A percentile compares a stretch with the other conserved stretches of the same genome.
Evolutionary conservation across 2,888 invertebrate genomes (phyloP).

Genomic region (Arge pagana): DNA sequence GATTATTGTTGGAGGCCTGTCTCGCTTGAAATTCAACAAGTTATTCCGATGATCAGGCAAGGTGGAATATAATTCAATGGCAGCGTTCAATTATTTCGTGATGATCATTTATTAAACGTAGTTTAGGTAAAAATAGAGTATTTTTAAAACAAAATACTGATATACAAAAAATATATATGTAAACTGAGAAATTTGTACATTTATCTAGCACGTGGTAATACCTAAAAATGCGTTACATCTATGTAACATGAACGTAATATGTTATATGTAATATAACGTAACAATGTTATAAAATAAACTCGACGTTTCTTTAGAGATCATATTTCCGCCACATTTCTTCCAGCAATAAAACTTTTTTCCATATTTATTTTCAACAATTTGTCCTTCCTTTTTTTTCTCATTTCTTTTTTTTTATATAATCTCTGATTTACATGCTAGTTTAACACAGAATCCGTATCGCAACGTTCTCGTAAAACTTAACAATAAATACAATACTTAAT

Average conservation of each 20-base stretch:
- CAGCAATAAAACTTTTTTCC: conserved; percentile 20
- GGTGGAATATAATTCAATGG: too few species aligned
- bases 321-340: conserved; percentile 34
- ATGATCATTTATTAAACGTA: conserved; percentile 21
- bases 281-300: conserved; percentile 44
- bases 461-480: too few species aligned
- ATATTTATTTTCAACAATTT: conserved; percentile 19
- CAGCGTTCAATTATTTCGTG: conserved; percentile 14
- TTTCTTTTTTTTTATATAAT: conserved; percentile 23
- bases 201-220: conserved; percentile 42
- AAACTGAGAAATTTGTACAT: conserved; percentile 51
- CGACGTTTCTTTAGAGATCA: conserved; percentile 48
- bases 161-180: conserved; percentile 39
- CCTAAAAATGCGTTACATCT: too few species aligned
- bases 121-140: conserved; percentile 40
- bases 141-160: conserved; percentile 58
- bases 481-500: too few species aligned
- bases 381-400: conserved; percentile 18
- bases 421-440: conserved; percentile 14
- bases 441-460: too few species aligned
- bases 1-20: too few species aligned
- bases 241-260: conserved; percentile 36
- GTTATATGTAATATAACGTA: conserved; percentile 7
- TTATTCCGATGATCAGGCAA: too few species aligned
- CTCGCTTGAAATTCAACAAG: too few species aligned